Base-by-base conservation (phyloP, 2,797 vertebrate genomes). In the Scolopax bukidnonensis region DNA sequence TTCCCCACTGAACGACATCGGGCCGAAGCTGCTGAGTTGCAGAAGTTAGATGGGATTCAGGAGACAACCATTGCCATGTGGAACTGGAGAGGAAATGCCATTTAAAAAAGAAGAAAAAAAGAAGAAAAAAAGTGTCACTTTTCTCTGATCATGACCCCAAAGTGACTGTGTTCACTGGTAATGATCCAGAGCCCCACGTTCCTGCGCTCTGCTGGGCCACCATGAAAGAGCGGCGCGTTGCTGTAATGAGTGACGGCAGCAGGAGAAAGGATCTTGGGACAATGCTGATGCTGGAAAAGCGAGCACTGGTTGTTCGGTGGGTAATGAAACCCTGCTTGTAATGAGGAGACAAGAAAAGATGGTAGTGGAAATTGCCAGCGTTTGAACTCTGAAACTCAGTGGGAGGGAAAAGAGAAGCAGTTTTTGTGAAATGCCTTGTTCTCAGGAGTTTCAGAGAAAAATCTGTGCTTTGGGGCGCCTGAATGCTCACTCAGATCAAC, bases 301-400 rank as follows among this genome's bases (percentile, higher is more conserved):
- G 1, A 76, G 53, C 8, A 4, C 54, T 78, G 65, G 65, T 64
- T 91, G 83, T 90, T 94, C 65, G 0, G 60, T 6, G 25, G 73
- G 79, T 92, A 96, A 95, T 76, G 89, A 93, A 96, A 95, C 63
- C 61, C 51, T 74, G 60, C 68, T 92, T 65, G 57, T 85, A 95
- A 97, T 8, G 25, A 92, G 79, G 63, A 89, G 78, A 95, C 25
- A 91, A 94, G 79, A 95, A 93, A 85, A 92, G 94, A 89, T 75
- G 73, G 82, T 71, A 84, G 61, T 95, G 32, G 78, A 94, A 97
- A 95, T 92, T 95, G 84, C 20, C 61, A 51, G 71, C 33, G 69
- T 96, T 95, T 95, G 93, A 97, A 96, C 69, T 96, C 89, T 73
- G 81, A 96, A 96, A 95, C 92, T 87, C 96, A 91, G 96, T 96